Base-by-base conservation (phyloP, 2,797 vertebrate genomes). In the Discoglossus pictus region DNA sequence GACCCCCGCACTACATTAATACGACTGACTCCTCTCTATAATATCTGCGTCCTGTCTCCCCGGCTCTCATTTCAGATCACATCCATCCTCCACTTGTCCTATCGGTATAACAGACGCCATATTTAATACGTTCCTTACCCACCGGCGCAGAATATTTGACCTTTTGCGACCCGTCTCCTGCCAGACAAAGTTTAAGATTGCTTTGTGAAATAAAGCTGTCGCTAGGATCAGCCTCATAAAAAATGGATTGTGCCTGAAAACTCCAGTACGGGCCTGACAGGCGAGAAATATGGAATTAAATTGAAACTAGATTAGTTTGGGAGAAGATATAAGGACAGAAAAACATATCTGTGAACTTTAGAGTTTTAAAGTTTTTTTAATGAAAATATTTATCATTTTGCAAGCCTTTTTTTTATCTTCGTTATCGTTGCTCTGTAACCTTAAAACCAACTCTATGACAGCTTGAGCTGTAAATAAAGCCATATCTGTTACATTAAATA, bases 121-220 rank as follows among this genome's bases (percentile, higher is more conserved):
- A n/a, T 88, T 92, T 89, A 93, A 93, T 92, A 91, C 88, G 86
- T 88, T 84, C 82, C 88, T 85, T 84, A 88, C 88, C 88, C 86
- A 84, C 87, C 78, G 85, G 88, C 87, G 87, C 85, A 83, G 86
- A 85, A 84, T 89, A 85, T 83, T 88, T 95, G 94, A 96, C 94
- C 94, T 86, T 82, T 84, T 80, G 51, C 27, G 90, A 93, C 93
- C 93, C 94, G 87, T 86, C 86, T 84, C 86, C 91, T 86, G 92
- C 89, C 91, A 92, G 91, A 92, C 90, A 91, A 90, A 91, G 89
- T 89, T 84, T 92, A 92, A 95, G 94, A 99, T 98, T 99, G 96
- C 95, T 98, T 96, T 92, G 91, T 93, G 94, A 96, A 96, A 98
- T 99, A 99, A 98, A 99, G 93, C 96, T 98, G 97, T 98, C 96